Conservation (phyloP, 2,797 vertebrate genomes). For the Acanthurus tractus region DNA sequence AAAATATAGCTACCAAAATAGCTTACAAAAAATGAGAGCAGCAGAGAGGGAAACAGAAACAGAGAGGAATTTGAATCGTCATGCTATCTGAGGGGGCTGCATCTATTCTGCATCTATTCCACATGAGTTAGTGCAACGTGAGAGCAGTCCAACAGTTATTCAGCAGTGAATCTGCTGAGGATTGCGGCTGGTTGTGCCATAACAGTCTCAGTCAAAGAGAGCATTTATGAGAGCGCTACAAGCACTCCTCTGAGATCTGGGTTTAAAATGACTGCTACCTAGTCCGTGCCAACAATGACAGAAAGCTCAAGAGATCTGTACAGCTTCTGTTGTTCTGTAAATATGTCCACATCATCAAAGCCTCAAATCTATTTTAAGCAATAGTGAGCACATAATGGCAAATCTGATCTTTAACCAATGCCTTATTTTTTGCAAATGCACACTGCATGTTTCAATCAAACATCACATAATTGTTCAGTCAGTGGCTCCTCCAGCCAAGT, state of each 20-base stretch:
- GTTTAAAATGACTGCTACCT: conserved; percentile 17
- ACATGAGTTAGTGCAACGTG: conserved; percentile 65
- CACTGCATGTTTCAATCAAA: conserved; percentile 2
- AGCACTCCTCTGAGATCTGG: conserved; percentile 34
- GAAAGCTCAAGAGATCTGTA: conserved; percentile 10
- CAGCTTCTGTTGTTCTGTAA: background rate
- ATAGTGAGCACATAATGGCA: conserved; percentile 2
- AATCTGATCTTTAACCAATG: conserved; percentile 39
- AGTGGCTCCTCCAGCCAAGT: conserved; percentile 44
- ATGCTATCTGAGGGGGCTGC: conserved; percentile 41
- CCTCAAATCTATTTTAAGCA: background rate
- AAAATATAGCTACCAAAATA: conserved; percentile 34
- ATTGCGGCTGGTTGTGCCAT: conserved; percentile 36
- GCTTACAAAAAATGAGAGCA: conserved; percentile 10
- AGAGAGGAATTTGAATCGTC: background rate
- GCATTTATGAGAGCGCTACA: conserved; percentile 26
- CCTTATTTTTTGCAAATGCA: conserved; percentile 9
- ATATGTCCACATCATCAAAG: conserved; percentile 7
- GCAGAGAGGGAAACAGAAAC: conserved; percentile 6
- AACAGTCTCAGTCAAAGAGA: conserved; percentile 9
- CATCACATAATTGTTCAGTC: conserved; percentile 6
- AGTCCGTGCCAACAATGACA: conserved; percentile 12
- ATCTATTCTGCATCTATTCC: conserved; percentile 48
- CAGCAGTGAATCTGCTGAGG: conserved; percentile 45
- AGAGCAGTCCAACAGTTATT: conserved; percentile 59